Evolutionary conservation across 2,113 vertebrate species (phyloP), one percentile per base, ranked within the genome.

Genomic region (Zosterops pallidus): DNA sequence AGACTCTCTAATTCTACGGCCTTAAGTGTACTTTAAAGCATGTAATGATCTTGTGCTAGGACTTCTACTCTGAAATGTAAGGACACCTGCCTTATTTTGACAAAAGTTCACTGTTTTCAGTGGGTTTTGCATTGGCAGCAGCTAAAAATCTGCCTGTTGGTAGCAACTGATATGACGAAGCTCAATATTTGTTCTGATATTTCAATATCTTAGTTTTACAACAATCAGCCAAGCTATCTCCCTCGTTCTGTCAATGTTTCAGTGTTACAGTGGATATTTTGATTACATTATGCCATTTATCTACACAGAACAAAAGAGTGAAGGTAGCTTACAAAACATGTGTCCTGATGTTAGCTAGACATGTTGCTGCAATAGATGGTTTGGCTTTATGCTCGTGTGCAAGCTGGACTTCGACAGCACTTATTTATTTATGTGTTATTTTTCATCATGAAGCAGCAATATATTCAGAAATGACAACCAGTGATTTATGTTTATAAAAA

Each of bases 391-490:
- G 24, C 76, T 13, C 8, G 1, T 37, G 37, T 71, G 31, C 52
- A 94, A 86, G 55, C 13, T 42, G 78, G 90, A 33, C 44, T 87
- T 12, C 91, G 86, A 94, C 69, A 95, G 25, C 44, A 75, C 21
- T 68, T 64, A 44, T 3, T 57, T 75, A 55, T 92, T 93, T 95
- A 90, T 68, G 42, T 63, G 63, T 33, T 94, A 9, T 50, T 47
- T 71, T 96, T 96, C 69, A 90, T 94, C 85, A 71, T 60, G 35
- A 83, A 91, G 67, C 82, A 92, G 55, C 64, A 92, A 84, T 88
- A 53, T 8, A 17, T 90, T 95, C 94, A 87, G 92, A 89, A 96
- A 94, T 94, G 75, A 93, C 82, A 96, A 91, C 49, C 89, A 92
- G 63, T 83, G 70, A 77, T 72, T 63, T 70, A 83, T 67, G 75